Evolutionary conservation across 2,113 vertebrate species (phyloP).

Genomic region (Psammodynastes pulverulentus): DNA sequence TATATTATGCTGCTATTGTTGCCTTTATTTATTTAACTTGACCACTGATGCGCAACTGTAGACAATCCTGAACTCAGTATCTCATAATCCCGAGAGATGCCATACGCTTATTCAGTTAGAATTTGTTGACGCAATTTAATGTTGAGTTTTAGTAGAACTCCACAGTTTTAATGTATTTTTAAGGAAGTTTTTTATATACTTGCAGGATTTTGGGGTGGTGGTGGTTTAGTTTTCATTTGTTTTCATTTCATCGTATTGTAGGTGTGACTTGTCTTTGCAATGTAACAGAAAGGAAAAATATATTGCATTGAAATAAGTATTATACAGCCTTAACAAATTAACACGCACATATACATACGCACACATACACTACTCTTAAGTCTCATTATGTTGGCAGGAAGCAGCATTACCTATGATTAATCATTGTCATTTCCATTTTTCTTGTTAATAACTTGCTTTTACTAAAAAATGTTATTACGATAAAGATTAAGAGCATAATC

Average conservation of each 20-base stretch:
- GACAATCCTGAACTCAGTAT: background rate
- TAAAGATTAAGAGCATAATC: background rate
- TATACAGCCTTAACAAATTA: background rate
- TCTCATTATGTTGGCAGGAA: background rate
- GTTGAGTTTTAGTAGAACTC: background rate
- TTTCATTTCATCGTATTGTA: background rate
- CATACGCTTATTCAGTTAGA: accelerated
- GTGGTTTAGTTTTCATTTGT: background rate
- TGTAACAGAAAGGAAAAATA: background rate
- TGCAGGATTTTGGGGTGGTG: background rate
- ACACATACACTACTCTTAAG: background rate
- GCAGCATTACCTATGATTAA: background rate
- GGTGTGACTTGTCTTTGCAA: background rate
- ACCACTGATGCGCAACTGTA: background rate
- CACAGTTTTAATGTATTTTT: background rate
- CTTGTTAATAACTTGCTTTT: background rate
- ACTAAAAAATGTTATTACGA: background rate
- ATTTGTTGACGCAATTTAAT: background rate
- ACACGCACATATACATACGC: background rate
- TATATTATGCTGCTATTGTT: too few species aligned
- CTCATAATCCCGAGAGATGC: background rate
- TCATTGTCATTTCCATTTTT: slow-evolving; percentile 1
- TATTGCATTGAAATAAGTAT: background rate
- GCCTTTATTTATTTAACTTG: background rate
- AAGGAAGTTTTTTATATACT: background rate